Evolutionary conservation across 2,113 vertebrate species (phyloP).

Genomic region (Lycocorax pyrrhopterus): DNA sequence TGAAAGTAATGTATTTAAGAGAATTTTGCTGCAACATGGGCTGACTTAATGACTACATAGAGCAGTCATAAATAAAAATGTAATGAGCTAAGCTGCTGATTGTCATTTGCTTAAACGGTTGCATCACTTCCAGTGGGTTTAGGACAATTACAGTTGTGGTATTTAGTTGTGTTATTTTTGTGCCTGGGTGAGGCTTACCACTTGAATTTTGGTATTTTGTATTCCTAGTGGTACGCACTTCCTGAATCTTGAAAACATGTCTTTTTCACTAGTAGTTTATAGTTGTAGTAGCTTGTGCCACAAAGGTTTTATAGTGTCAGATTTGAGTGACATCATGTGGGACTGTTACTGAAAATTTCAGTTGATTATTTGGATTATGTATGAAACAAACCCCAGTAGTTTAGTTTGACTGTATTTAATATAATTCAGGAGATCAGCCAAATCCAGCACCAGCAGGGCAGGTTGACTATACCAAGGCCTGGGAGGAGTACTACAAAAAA

Average conservation of each 20-base stretch:
- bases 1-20: not conserved
- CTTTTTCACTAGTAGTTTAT: not conserved
- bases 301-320: not conserved
- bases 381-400: not conserved
- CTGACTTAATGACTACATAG: not conserved
- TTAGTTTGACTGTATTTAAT: not conserved
- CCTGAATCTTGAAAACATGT: not conserved
- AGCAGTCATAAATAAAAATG: not conserved
- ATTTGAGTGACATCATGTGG: not conserved
- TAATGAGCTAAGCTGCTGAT: not conserved
- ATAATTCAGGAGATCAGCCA: slow-evolving; percentile 89
- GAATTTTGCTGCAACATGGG: not conserved
- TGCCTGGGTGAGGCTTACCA: not conserved
- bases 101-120: not conserved
- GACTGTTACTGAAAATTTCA: not conserved
- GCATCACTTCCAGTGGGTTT: not conserved
- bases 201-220: not conserved
- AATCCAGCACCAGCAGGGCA: slow-evolving; percentile 96
- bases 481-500: slow-evolving; percentile 99
- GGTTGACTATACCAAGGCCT: slow-evolving; percentile 99
- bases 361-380: not conserved
- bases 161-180: not conserved
- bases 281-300: not conserved
- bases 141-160: not conserved
- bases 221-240: not conserved